Base-by-base conservation (phyloP, 2,797 vertebrate genomes). In the Natrix natrix region DNA sequence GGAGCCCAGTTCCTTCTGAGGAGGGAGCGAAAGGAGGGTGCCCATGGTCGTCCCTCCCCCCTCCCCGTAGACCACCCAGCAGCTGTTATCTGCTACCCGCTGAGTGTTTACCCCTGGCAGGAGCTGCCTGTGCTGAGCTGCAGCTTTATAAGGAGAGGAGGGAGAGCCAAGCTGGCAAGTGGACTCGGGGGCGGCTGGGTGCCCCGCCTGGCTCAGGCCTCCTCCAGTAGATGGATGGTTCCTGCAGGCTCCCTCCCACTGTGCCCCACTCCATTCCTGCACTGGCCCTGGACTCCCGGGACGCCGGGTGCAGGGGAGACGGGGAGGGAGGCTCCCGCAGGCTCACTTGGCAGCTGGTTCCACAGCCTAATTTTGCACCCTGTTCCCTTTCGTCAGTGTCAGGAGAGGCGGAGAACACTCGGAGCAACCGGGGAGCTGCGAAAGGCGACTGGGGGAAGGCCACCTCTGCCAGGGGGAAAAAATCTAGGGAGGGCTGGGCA, bases 81-180 rank as follows among this genome's bases (percentile, higher is more conserved):
- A 97, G 97, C 48, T 24, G 97, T 97, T 98, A 98, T 98, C 98
- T 98, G 98, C 98, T 69, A n/a, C 98, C 98, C 98, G 98, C 96
- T 93, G 96, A 98, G 97, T 98, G 98, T 98, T 98, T 98, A 98
- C 98, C 98, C 98, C 98, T 98, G 98, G 98, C 98, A 97, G 98
- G 98, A 98, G 98, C 98, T 97, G 98, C 98, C 98, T 97, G 98
- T 55, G 90, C 89, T 59, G 54, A 74, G 97, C 98, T 97, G 97
- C 93, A 97, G 97, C 98, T 98, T 98, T 98, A 98, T 98, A 98
- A 98, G 98, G 98, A 98, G 97, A 98, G 98, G 98, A 98, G 98
- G 97, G 97, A 98, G 97, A 97, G 97, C 96, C 96, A 97, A 97
- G 96, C 97, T 93, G 95, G 96, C 96, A 95, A 97, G 96, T 95